A percentile compares a stretch with the other conserved stretches of the same genome.
These are phyloP conservation scores for Tapera naevia DNA, from an alignment of 2,797 vertebrate species.

Conservation along the genomic window DNA sequence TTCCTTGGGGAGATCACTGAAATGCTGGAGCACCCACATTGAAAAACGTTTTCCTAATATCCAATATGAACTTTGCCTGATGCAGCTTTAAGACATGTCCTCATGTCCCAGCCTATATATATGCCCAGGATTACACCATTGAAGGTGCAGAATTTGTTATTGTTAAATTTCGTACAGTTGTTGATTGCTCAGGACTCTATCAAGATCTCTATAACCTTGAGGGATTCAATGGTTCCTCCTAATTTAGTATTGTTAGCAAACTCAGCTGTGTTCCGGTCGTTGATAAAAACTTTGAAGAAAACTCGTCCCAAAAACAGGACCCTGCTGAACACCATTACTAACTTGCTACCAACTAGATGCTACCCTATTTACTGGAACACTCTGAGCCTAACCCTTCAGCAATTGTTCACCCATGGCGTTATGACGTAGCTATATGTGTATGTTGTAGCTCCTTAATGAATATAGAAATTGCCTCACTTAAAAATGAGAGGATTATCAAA, in stretches of 20 bases:
- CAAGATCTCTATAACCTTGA: background rate
- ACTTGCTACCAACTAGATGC: background rate
- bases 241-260: background rate
- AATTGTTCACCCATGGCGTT: background rate
- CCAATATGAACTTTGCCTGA: background rate
- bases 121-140: background rate
- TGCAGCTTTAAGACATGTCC: background rate
- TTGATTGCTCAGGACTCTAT: background rate
- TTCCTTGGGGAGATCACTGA: background rate
- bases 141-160: background rate
- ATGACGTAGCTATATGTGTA: background rate
- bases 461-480: background rate
- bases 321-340: no score
- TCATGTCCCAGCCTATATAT: fast-evolving
- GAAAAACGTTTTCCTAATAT: background rate
- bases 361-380: background rate
- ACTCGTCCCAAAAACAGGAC: background rate
- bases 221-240: background rate
- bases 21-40: background rate
- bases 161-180: background rate
- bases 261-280: background rate
- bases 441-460: background rate
- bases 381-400: background rate
- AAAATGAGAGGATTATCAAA: background rate
- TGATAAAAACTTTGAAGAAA: background rate